Conservation (phyloP, 2,113 vertebrate genomes). For the Tympanuchus pallidicinctus region DNA sequence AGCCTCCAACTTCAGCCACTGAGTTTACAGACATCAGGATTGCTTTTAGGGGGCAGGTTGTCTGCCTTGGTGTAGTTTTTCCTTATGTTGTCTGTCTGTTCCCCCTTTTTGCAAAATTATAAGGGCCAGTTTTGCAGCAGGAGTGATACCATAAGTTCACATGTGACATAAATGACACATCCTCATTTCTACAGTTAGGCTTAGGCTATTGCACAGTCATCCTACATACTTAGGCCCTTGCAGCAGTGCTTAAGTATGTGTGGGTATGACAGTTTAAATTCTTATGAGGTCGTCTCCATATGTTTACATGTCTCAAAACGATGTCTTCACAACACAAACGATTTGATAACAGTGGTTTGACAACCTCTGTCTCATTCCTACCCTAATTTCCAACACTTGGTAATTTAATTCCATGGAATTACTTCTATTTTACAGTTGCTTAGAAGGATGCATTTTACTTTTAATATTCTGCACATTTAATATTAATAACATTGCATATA, state of each 20-base stretch:
- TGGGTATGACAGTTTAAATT: background rate
- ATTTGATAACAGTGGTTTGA: background rate
- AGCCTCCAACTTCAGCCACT: background rate
- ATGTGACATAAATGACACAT: background rate
- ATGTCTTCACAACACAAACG: background rate
- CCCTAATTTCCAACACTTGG: background rate
- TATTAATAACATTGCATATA: background rate
- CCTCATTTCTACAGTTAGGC: background rate
- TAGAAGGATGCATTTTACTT: background rate
- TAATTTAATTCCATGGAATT: background rate
- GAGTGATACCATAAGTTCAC: background rate
- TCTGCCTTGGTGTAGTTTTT: background rate
- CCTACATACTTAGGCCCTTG: background rate
- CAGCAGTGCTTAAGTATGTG: background rate
- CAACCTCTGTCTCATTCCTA: background rate
- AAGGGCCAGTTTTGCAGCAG: background rate
- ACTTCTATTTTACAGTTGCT: background rate
- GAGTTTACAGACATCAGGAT: background rate
- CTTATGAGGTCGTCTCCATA: background rate
- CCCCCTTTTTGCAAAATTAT: background rate
- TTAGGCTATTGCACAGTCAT: background rate
- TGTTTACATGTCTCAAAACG: background rate
- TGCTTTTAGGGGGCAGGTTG: background rate
- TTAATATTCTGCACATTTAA: background rate
- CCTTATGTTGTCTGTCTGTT: background rate